Percentiles rank a stretch among this genome's conserved stretches.
These are phyloP conservation scores for Rhinatrema bivittatum DNA, from an alignment of 2,797 vertebrate genomes.

Conservation along the genomic window DNA sequence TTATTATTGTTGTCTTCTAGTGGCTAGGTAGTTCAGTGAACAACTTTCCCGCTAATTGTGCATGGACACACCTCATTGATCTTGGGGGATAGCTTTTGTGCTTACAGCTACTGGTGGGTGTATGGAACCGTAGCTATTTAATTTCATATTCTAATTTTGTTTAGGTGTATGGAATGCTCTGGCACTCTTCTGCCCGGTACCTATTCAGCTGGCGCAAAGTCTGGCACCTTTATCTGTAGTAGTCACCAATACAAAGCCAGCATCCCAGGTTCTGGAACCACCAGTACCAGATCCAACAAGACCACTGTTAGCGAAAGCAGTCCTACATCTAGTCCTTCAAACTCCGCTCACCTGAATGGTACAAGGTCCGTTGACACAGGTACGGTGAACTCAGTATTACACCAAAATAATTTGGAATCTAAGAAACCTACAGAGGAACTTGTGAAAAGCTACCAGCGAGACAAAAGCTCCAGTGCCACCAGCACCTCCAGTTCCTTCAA, in stretches of 20 bases:
- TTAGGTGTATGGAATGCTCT: slow-evolving; percentile 79
- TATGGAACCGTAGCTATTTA: too few species aligned
- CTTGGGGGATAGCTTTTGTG: too few species aligned
- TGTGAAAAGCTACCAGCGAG: slow-evolving; percentile 12
- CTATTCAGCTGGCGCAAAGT: slow-evolving; percentile 63
- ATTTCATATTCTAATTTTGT: too few species aligned
- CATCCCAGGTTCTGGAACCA: not conserved
- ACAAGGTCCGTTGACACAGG: slow-evolving; percentile 2
- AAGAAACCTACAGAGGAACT: slow-evolving; percentile 14
- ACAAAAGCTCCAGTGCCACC: slow-evolving; percentile 3
- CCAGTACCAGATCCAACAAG: slow-evolving; percentile 2
- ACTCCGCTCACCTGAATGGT: too few species aligned
- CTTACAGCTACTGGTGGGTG: too few species aligned
- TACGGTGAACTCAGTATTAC: not conserved
- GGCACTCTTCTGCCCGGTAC: slow-evolving; percentile 65
- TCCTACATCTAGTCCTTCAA: not conserved
- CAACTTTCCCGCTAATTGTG: too few species aligned
- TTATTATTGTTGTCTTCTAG: too few species aligned
- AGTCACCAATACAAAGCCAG: slow-evolving; percentile 38
- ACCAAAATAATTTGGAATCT: slow-evolving; percentile 21
- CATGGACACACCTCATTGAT: too few species aligned
- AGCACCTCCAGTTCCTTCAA: slow-evolving; percentile 14
- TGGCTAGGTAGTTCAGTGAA: too few species aligned
- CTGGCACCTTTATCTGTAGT: slow-evolving; percentile 62
- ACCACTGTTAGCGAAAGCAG: not conserved